Conservation (phyloP, 1,140 invertebrate species). For the Zaprionus ghesquierei region DNA sequence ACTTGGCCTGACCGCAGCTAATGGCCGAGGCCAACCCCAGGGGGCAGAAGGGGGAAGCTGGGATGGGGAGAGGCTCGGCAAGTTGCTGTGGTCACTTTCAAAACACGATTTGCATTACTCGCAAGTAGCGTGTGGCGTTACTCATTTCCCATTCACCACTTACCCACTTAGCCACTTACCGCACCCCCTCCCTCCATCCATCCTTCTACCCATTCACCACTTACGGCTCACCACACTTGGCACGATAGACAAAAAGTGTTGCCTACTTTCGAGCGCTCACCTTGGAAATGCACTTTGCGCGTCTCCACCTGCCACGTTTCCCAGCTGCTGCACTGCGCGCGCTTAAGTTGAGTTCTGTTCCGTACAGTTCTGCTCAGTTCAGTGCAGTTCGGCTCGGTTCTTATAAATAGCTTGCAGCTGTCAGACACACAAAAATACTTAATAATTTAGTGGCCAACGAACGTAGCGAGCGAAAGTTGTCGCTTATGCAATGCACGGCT, state of each 20-base stretch:
- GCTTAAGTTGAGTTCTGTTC: background rate
- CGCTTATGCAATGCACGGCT: background rate
- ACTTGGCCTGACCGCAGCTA: constrained; percentile 20
- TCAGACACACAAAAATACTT: background rate
- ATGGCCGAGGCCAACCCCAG: constrained; percentile 15
- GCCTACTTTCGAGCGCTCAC: background rate
- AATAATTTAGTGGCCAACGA: background rate
- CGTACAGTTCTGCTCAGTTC: no score
- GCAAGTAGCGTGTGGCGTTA: constrained; percentile 8
- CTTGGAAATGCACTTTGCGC: background rate
- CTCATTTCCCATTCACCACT: background rate
- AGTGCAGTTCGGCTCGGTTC: no score
- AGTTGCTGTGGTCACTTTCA: constrained; percentile 19
- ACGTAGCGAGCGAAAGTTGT: background rate
- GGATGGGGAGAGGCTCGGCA: background rate
- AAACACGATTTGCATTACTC: constrained; percentile 21
- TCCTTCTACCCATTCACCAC: background rate
- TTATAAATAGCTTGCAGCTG: background rate
- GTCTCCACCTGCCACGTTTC: background rate
- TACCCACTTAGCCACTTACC: constrained; percentile 11
- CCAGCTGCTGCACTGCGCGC: background rate
- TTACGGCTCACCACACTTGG: background rate
- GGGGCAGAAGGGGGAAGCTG: background rate
- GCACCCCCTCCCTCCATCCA: background rate
- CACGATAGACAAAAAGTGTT: background rate